Percentiles rank a stretch among this genome's conserved stretches.
Conservation (phyloP, 2,888 invertebrate species). For the Ceriagrion tenellum region DNA sequence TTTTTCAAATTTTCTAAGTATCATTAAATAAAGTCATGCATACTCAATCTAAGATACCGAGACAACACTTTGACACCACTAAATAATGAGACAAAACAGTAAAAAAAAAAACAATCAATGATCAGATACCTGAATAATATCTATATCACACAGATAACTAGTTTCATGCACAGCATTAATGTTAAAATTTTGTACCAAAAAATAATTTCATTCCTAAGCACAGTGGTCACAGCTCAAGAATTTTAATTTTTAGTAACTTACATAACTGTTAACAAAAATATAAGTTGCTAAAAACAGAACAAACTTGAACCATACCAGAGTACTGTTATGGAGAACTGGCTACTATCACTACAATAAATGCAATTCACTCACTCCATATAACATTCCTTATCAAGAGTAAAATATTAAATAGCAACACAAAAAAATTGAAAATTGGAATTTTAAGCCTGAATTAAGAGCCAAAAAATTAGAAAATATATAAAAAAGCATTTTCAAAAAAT, state of each 20-base stretch:
- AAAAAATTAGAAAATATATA: neutral
- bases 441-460: neutral
- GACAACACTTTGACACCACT: neutral
- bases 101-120: neutral
- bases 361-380: neutral
- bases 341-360: neutral
- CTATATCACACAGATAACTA: neutral
- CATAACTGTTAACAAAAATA: neutral
- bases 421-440: neutral
- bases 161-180: neutral
- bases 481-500: slow-evolving; percentile 25
- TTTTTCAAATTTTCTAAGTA: neutral
- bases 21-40: neutral
- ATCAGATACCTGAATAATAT: neutral
- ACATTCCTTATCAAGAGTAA: neutral
- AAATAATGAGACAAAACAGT: neutral
- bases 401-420: neutral
- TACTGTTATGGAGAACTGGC: neutral
- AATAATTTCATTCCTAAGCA: too few relatives aligned
- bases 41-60: neutral
- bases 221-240: too few relatives aligned
- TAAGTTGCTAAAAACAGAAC: neutral
- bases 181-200: neutral
- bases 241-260: too few relatives aligned
- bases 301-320: neutral